Base-by-base conservation (phyloP, 2,113 vertebrate species). In the Tylochromis polylepis region DNA sequence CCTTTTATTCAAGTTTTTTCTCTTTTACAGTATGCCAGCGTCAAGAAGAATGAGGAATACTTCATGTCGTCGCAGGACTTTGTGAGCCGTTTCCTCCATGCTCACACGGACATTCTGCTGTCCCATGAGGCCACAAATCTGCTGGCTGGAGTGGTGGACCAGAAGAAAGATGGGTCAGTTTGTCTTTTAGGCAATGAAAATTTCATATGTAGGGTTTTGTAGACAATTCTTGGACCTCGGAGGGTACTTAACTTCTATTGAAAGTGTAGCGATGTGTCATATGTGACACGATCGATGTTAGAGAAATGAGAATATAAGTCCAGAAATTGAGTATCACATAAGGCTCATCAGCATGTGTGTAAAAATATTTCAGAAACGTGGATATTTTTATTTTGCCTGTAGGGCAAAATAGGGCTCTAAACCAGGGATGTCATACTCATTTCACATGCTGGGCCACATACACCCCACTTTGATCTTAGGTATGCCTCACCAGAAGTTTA, bases 121-220 rank as follows among this genome's bases (percentile, higher is more conserved):
- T 96, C 96, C 51, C 88, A 95, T 3, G 97, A 95, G 87, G 97
- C 97, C 27, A 95, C 96, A 12, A 94, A 96, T 84, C 96, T 97
- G 59, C 93, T 98, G 84, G 96, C 97, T 86, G 97, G 97, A 83
- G 97, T 97, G 84, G 96, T 97, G 93, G 96, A 98, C 95, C 97
- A 98, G 93, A 98, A 96, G 81, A 98, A 98, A 95, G 96, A 97
- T 94, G 97, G 97, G 97, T 98, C 92, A 91, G 97, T 81, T 79
- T 87, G 5, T n/a, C 24, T 82, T 70, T 16, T 77, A 77, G 27
- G 18, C 46, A 53, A 31, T 20, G 27, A n/a, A 31, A 77, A 77
- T 53, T 55, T 51, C 22, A 55, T 16, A 43, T 43, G 29, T 49
- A 34, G 20, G 67, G 16, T 20, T 75, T 75, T 75, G 16, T 75